These are phyloP conservation scores for Drosophila persimilis DNA, from an alignment of 1,140 invertebrate species.

Conservation along the genomic window DNA sequence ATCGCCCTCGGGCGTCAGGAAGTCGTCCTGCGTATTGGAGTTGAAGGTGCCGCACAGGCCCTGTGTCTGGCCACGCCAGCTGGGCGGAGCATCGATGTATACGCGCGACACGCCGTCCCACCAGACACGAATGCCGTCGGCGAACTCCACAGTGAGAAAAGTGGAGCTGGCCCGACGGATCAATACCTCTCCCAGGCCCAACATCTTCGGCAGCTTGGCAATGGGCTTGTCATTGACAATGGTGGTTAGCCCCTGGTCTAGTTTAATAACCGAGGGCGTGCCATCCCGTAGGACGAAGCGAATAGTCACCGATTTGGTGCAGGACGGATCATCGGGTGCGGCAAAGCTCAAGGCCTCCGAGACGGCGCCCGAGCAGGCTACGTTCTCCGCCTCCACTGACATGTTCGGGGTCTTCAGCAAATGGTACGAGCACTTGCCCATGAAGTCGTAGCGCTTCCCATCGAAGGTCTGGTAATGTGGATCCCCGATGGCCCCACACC, in stretches of 20 bases:
- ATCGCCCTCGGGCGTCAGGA: conserved; percentile 93
- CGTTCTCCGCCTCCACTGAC: conserved; percentile 91
- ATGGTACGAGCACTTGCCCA: conserved; percentile 94
- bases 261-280: conserved; percentile 84
- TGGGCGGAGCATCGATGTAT: conserved; percentile 91
- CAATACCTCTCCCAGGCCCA: conserved; percentile 84
- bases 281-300: conserved; percentile 83
- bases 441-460: conserved; percentile 92
- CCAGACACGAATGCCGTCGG: conserved; percentile 90
- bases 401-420: conserved; percentile 88
- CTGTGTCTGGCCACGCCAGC: conserved; percentile 87
- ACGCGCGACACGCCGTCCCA: conserved; percentile 93
- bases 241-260: conserved; percentile 89
- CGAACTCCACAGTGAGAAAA: conserved; percentile 88
- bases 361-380: conserved; percentile 90
- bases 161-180: conserved; percentile 90
- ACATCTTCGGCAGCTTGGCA: conserved; percentile 86
- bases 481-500: conserved; percentile 92
- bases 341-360: conserved; percentile 88
- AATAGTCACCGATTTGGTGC: conserved; percentile 91
- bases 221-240: conserved; percentile 89
- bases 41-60: conserved; percentile 96
- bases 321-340: conserved; percentile 87
- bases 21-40: conserved; percentile 93
- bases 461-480: conserved; percentile 96